phyloP scores from a whole-genome alignment of 2,888 invertebrate genomes.

The Ethmia dodecea region DNA sequence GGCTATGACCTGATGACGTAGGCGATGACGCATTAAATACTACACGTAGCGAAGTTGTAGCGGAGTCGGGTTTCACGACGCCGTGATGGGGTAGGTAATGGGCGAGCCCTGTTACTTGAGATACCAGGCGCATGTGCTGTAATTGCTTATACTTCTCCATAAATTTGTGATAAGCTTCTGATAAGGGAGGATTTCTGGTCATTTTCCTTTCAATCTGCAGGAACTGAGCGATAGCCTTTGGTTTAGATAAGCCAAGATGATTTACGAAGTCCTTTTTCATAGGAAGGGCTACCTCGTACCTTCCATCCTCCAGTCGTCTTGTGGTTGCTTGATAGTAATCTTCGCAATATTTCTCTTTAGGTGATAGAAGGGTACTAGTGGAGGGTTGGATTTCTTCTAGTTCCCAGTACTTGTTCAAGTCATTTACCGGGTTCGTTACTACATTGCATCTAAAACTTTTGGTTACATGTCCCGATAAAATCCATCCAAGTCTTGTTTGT shows the following conservation, averaged over 20 bases:
- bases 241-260: conserved; percentile 8
- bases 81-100: conserved; percentile 29
- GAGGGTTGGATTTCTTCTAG: no score
- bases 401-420: no score
- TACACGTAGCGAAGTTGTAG: conserved; percentile 24
- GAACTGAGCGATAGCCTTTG: conserved; percentile 11
- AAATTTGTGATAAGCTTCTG: conserved; percentile 16
- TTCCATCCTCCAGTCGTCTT: no score
- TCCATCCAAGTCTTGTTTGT: no score
- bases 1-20: conserved; percentile 18
- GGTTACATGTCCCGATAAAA: no score
- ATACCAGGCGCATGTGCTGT: conserved; percentile 17
- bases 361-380: no score
- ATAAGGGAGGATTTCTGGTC: conserved; percentile 9
- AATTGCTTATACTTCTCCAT: conserved; percentile 17
- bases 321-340: no score
- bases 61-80: conserved; percentile 22
- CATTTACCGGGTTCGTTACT: no score
- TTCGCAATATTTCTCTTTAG: no score
- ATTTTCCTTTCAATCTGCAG: conserved; percentile 12
- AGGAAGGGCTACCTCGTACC: no score
- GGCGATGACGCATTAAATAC: conserved; percentile 26
- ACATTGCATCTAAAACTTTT: no score
- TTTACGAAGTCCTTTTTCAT: conserved; percentile 6
- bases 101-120: conserved; percentile 4